Evolutionary conservation across 2,888 invertebrate species (phyloP).

Genomic region (Hemicrepidius hirtus): DNA sequence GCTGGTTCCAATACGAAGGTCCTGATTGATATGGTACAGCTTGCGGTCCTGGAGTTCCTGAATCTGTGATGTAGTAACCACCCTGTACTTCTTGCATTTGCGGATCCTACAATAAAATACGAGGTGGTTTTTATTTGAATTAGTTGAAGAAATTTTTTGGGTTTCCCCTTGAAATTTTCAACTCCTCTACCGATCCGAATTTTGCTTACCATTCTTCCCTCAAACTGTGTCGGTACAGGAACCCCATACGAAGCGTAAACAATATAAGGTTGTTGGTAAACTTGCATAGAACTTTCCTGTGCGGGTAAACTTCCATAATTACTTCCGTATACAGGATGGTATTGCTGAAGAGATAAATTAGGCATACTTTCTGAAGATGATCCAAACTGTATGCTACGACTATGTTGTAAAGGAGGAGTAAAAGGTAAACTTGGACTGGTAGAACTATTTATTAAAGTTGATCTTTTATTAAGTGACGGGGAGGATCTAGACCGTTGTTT

Average conservation of each 20-base stretch:
- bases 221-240: conserved; percentile 66
- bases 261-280: conserved; percentile 67
- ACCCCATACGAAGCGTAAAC: conserved; percentile 68
- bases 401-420: conserved; percentile 63
- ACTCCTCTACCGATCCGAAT: conserved; percentile 63
- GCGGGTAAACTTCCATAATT: conserved; percentile 51
- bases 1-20: conserved; percentile 65
- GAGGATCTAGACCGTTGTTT: conserved; percentile 60
- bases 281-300: conserved; percentile 55
- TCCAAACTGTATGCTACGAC: conserved; percentile 54
- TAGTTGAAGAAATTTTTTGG: too few relatives aligned
- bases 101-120: too few relatives aligned
- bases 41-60: conserved; percentile 51
- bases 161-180: too few relatives aligned
- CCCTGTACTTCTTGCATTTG: conserved; percentile 63
- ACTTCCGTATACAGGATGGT: conserved; percentile 58
- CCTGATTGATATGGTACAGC: conserved; percentile 57
- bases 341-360: conserved; percentile 56
- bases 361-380: conserved; percentile 53
- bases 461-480: conserved; percentile 63
- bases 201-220: conserved; percentile 66
- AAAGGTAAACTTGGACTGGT: conserved; percentile 70
- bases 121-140: too few relatives aligned
- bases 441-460: conserved; percentile 65
- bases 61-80: conserved; percentile 63